Evolutionary conservation across 2,797 vertebrate species (phyloP).

Genomic region (Molossus molossus): DNA sequence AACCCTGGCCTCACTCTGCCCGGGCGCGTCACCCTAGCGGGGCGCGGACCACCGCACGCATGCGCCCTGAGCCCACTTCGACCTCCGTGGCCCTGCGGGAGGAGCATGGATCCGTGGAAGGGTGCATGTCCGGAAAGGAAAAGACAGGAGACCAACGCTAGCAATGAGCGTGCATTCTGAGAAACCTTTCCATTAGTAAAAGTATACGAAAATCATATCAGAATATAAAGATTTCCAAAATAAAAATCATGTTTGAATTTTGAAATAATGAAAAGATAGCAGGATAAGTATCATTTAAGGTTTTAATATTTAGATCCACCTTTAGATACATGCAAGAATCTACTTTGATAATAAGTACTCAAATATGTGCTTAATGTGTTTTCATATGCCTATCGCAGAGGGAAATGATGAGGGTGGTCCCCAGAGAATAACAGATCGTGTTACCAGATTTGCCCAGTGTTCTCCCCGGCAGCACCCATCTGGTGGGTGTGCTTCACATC

Average conservation of each 20-base stretch:
- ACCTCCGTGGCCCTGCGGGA: rapidly evolving
- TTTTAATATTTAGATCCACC: background rate
- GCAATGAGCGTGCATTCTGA: background rate
- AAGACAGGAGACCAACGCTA: background rate
- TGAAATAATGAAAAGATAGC: background rate
- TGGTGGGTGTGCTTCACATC: background rate
- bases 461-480: background rate
- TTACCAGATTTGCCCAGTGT: background rate
- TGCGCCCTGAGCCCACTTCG: rapidly evolving
- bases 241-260: background rate
- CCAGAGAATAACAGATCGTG: background rate
- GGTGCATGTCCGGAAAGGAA: rapidly evolving
- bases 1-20: background rate
- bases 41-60: rapidly evolving
- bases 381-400: background rate
- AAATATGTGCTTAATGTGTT: background rate
- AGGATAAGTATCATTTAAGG: background rate
- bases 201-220: background rate
- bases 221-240: background rate
- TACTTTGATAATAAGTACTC: background rate
- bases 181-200: background rate
- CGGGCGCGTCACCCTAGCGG: rapidly evolving
- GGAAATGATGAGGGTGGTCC: too few species aligned
- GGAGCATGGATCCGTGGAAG: rapidly evolving
- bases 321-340: background rate